These are phyloP conservation scores for Hylomyscus alleni DNA, from an alignment of 2,797 vertebrate genomes.

Conservation along the genomic window DNA sequence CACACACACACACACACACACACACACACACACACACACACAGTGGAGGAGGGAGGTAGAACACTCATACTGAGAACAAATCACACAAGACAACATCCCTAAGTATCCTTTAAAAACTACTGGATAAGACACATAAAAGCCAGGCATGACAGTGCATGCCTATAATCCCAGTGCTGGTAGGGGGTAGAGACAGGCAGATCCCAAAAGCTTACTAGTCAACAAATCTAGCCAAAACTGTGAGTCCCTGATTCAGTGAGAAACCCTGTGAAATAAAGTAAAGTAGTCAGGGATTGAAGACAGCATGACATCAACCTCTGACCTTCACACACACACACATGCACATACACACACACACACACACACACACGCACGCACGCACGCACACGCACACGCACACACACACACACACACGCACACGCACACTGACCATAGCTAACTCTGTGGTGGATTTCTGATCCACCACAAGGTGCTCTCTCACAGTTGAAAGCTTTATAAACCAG, in stretches of 20 bases:
- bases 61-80: not conserved
- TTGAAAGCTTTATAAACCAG: no score
- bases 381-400: no score
- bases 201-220: not conserved
- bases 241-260: not conserved
- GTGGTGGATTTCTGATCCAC: not conserved
- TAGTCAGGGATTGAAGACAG: no score
- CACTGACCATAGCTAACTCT: not conserved
- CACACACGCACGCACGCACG: not conserved
- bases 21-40: not conserved
- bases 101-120: not conserved
- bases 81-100: not conserved
- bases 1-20: not conserved
- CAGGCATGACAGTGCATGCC: not conserved
- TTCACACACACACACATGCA: not conserved
- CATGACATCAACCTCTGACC: not conserved
- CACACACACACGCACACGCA: not conserved
- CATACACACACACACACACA: not conserved
- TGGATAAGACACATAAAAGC: not conserved
- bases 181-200: not conserved
- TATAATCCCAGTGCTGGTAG: not conserved
- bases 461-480: not conserved
- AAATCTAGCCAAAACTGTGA: not conserved
- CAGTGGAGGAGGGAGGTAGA: not conserved
- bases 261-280: not conserved